A percentile compares a stretch with the other conserved stretches of the same genome.
These are phyloP conservation scores for Eucriotettix oculatus DNA, from an alignment of 2,888 invertebrate species.

Conservation along the genomic window DNA sequence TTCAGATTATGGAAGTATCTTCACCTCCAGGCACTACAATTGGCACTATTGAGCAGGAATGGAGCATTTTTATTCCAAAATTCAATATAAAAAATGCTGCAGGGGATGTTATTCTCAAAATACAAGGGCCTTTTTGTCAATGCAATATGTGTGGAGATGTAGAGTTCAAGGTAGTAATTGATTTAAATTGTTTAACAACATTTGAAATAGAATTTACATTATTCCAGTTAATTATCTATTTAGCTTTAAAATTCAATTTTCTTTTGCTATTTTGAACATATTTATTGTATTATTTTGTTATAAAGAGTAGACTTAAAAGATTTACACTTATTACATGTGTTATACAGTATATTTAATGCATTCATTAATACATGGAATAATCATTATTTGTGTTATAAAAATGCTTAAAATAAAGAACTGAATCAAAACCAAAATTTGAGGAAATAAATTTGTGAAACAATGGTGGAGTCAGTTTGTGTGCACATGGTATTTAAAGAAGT, in stretches of 20 bases:
- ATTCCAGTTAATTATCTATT: too few species aligned
- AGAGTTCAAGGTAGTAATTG: constrained; percentile 49
- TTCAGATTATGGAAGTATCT: constrained; percentile 59
- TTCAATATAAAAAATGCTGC: constrained; percentile 56
- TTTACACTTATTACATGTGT: too few species aligned
- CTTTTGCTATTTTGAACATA: too few species aligned
- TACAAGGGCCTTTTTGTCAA: constrained; percentile 69
- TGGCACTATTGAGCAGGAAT: constrained; percentile 58
- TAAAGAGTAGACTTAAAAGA: too few species aligned
- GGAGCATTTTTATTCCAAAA: constrained; percentile 56
- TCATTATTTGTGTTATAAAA: not conserved
- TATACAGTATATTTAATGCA: too few species aligned
- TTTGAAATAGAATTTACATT: not conserved
- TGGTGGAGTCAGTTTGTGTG: too few species aligned
- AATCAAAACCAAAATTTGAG: too few species aligned
- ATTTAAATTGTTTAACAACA: not conserved
- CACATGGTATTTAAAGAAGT: too few species aligned
- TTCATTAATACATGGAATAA: not conserved
- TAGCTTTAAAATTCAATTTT: too few species aligned
- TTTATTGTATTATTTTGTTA: too few species aligned
- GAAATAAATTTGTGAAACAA: too few species aligned
- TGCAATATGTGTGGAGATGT: constrained; percentile 67
- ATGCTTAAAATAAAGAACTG: too few species aligned
- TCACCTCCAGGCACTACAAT: constrained; percentile 53
- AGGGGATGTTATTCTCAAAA: constrained; percentile 55